Conservation (phyloP, 2,888 invertebrate genomes). For the Nomada fucata region DNA sequence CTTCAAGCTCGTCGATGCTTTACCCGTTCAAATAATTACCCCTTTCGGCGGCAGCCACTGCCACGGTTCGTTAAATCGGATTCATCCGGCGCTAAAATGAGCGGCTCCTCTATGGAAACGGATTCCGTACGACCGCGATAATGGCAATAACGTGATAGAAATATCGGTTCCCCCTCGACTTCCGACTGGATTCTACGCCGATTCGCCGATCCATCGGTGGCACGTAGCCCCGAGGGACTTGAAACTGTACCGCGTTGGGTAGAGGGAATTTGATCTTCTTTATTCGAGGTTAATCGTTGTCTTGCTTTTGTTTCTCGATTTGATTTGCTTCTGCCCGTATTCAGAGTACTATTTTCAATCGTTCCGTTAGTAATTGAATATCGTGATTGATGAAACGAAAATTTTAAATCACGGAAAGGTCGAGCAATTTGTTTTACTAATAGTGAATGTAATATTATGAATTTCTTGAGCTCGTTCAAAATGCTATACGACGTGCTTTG, state of each 20-base stretch:
- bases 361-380: too few relatives aligned
- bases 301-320: too few relatives aligned
- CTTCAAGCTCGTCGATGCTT: constrained; percentile 25
- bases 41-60: constrained; percentile 39
- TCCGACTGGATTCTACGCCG: not conserved
- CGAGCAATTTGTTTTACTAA: too few relatives aligned
- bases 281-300: not conserved
- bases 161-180: constrained; percentile 33
- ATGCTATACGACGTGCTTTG: not conserved
- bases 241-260: not conserved
- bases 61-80: constrained; percentile 63
- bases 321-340: too few relatives aligned
- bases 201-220: not conserved
- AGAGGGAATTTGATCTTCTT: not conserved
- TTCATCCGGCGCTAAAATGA: constrained; percentile 51
- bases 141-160: constrained; percentile 33
- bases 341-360: too few relatives aligned
- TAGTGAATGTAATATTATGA: too few relatives aligned
- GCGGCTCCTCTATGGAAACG: constrained; percentile 29
- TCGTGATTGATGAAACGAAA: too few relatives aligned
- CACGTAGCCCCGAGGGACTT: not conserved
- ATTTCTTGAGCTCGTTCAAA: too few relatives aligned
- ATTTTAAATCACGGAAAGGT: too few relatives aligned
- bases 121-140: constrained; percentile 26
- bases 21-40: constrained; percentile 53